These are phyloP conservation scores for Podiceps cristatus DNA, from an alignment of 2,113 vertebrate genomes.

Conservation along the genomic window DNA sequence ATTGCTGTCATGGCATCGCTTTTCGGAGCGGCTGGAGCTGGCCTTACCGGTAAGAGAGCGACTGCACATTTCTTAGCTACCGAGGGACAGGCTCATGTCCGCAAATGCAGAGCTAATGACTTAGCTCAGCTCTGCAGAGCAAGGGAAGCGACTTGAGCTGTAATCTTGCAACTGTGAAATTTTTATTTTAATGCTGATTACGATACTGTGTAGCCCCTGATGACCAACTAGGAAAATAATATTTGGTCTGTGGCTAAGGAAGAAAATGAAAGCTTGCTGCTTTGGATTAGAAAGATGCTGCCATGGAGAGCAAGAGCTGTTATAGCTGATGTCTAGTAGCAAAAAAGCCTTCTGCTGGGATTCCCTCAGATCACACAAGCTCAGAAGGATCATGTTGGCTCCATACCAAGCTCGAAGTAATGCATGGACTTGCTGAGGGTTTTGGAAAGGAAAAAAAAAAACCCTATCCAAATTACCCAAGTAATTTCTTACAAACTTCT, in stretches of 20 bases:
- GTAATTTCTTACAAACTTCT: background rate
- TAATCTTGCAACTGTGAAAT: background rate
- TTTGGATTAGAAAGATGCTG: background rate
- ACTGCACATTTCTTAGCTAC: background rate
- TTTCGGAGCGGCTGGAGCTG: conserved; percentile 94
- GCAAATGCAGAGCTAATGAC: background rate
- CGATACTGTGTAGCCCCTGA: background rate
- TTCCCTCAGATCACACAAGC: background rate
- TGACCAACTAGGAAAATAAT: background rate
- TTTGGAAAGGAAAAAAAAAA: background rate
- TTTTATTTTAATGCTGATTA: background rate
- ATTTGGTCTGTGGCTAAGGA: background rate
- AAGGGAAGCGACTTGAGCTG: background rate
- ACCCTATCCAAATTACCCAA: background rate
- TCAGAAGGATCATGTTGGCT: background rate
- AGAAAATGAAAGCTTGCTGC: background rate
- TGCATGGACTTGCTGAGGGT: background rate
- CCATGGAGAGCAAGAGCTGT: background rate
- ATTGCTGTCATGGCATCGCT: conserved; percentile 95
- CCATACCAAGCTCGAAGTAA: background rate
- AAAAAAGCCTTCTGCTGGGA: background rate
- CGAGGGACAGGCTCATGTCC: background rate
- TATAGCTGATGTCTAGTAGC: background rate
- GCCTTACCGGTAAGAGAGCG: conserved; percentile 85
- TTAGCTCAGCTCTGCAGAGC: background rate